These are phyloP conservation scores for Triplophysa dalaica DNA, from an alignment of 2,113 vertebrate species.

Conservation along the genomic window DNA sequence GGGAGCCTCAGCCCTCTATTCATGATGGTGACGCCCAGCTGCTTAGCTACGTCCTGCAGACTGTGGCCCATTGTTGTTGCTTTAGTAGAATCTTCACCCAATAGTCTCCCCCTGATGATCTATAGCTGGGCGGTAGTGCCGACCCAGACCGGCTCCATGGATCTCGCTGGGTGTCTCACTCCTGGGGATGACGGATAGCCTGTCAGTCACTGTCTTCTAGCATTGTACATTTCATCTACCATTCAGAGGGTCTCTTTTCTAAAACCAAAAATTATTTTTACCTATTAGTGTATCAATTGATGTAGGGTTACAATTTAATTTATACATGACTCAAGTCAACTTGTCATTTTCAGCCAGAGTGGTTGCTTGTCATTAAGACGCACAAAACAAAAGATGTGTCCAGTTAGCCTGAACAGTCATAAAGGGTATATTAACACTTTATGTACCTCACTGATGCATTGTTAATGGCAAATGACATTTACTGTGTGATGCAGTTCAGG, in stretches of 20 bases:
- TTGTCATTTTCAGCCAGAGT: background rate
- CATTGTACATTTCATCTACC: constrained; percentile 59
- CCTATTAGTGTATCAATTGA: too few species aligned
- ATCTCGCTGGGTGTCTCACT: constrained; percentile 64
- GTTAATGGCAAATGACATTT: constrained; percentile 78
- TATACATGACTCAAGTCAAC: background rate
- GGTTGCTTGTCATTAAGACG: constrained; percentile 59
- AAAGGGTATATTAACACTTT: constrained; percentile 76
- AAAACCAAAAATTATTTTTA: background rate
- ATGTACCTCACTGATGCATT: constrained; percentile 71
- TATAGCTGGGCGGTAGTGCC: constrained; percentile 65
- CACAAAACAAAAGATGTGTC: constrained; percentile 63
- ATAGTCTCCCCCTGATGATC: constrained; percentile 73
- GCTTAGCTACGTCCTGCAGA: constrained; percentile 76
- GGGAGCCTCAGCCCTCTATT: constrained; percentile 70
- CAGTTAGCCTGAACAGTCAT: constrained; percentile 70
- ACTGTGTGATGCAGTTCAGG: constrained; percentile 70
- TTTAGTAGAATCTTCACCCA: constrained; percentile 75
- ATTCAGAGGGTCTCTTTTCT: background rate
- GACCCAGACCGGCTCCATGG: constrained; percentile 66
- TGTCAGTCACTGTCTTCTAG: constrained; percentile 64
- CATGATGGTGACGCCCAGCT: constrained; percentile 76
- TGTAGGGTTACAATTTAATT: background rate
- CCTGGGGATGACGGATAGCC: constrained; percentile 66
- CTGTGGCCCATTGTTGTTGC: constrained; percentile 76